Evolutionary conservation across 2,888 invertebrate species (phyloP).

Genomic region (Pharmacophagus antenor): DNA sequence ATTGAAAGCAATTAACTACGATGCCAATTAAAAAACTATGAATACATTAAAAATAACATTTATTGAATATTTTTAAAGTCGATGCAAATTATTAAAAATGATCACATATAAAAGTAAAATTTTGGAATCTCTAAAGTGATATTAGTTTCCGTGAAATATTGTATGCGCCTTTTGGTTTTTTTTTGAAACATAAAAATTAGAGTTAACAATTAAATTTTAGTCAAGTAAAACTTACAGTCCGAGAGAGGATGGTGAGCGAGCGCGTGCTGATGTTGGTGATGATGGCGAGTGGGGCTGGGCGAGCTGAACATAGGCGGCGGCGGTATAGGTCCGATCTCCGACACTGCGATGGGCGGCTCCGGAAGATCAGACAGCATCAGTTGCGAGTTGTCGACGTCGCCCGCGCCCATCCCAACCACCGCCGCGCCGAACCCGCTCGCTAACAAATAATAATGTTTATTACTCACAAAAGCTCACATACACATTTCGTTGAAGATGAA

Average conservation of each 20-base stretch:
- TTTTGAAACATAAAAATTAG: no score
- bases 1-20: conserved; percentile 23
- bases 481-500: neutral
- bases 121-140: no score
- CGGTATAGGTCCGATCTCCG: conserved; percentile 95
- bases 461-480: neutral
- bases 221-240: conserved; percentile 59
- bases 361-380: conserved; percentile 92
- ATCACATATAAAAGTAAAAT: no score
- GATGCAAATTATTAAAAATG: no score
- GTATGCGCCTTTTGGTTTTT: no score
- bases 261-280: conserved; percentile 46
- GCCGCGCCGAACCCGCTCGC: conserved; percentile 79
- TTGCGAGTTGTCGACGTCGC: conserved; percentile 64
- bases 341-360: conserved; percentile 94
- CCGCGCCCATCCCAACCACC: conserved; percentile 52
- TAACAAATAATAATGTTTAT: conserved; percentile 48
- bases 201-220: neutral
- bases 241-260: conserved; percentile 58
- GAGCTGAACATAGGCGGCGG: conserved; percentile 98
- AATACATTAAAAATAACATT: neutral
- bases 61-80: no score
- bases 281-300: conserved; percentile 85
- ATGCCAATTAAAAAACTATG: conserved; percentile 13
- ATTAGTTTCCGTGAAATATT: no score